Conservation (phyloP, 2,797 vertebrate genomes). For the Tenualosa thibaudeaui region DNA sequence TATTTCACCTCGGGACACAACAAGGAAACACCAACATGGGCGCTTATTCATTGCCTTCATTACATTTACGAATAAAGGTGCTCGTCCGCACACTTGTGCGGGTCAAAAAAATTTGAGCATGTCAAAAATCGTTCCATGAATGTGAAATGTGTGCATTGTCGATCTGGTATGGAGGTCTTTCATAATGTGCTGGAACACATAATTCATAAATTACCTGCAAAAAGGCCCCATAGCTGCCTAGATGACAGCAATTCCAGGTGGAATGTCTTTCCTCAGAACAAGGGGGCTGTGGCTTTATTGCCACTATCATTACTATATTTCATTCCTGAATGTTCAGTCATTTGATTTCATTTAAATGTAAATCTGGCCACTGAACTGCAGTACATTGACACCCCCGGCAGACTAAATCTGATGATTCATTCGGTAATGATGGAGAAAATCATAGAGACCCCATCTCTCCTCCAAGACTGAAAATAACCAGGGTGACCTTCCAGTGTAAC, state of each 20-base stretch:
- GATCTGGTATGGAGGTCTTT: neutral
- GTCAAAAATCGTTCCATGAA: conserved; percentile 6
- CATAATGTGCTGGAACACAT: conserved; percentile 49
- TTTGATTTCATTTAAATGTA: conserved; percentile 85
- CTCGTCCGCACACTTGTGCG: neutral
- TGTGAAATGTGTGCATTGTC: conserved; percentile 10
- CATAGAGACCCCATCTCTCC: conserved; percentile 52
- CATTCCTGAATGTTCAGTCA: conserved; percentile 72
- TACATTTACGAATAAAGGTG: neutral
- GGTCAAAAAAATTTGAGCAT: conserved; percentile 8
- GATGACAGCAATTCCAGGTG: conserved; percentile 60
- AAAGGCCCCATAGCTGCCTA: conserved; percentile 40
- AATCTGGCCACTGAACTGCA: conserved; percentile 71
- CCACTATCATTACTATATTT: conserved; percentile 74
- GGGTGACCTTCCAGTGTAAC: conserved; percentile 8
- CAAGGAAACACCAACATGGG: neutral
- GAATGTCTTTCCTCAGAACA: conserved; percentile 59
- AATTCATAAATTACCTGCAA: conserved; percentile 63
- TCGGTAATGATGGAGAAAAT: conserved; percentile 59
- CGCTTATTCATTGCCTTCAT: conserved; percentile 9
- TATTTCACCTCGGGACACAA: conserved; percentile 5
- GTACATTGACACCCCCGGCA: conserved; percentile 61
- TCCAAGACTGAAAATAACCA: conserved; percentile 63
- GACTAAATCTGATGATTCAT: conserved; percentile 70
- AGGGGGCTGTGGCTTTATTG: conserved; percentile 70